phyloP scores from a whole-genome alignment of 2,113 vertebrate genomes.

The Piaya cayana region DNA sequence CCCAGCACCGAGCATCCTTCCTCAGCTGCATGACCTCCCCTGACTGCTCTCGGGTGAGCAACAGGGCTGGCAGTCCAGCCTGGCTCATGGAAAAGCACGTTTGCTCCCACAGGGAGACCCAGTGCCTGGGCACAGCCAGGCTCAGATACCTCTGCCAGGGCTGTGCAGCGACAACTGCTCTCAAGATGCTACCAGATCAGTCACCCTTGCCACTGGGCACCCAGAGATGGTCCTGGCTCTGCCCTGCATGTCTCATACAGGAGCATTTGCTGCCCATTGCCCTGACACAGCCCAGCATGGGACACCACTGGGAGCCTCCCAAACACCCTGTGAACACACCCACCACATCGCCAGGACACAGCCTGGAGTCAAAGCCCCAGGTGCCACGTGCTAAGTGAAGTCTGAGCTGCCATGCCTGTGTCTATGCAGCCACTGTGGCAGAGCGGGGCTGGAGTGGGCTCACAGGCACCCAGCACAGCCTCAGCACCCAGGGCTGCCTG shows the following conservation, averaged over 20 bases:
- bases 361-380: neutral
- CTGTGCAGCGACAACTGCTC: fast-evolving
- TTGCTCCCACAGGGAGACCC: neutral
- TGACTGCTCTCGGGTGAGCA: neutral
- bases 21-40: neutral
- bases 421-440: fast-evolving
- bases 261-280: neutral
- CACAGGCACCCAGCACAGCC: fast-evolving
- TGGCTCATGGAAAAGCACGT: fast-evolving
- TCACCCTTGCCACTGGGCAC: neutral
- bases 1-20: fast-evolving
- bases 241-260: neutral
- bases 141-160: neutral
- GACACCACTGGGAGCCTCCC: fast-evolving
- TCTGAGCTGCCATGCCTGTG: neutral
- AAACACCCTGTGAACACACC: fast-evolving
- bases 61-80: neutral
- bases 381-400: neutral
- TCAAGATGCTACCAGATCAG: fast-evolving
- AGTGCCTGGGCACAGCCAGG: neutral
- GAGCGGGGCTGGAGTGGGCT: neutral
- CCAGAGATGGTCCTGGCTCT: neutral
- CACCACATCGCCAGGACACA: fast-evolving
- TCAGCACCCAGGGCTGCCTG: neutral
- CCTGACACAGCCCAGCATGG: neutral